Evolutionary conservation across 2,797 vertebrate species (phyloP).

Genomic region (Poecilia velifera): DNA sequence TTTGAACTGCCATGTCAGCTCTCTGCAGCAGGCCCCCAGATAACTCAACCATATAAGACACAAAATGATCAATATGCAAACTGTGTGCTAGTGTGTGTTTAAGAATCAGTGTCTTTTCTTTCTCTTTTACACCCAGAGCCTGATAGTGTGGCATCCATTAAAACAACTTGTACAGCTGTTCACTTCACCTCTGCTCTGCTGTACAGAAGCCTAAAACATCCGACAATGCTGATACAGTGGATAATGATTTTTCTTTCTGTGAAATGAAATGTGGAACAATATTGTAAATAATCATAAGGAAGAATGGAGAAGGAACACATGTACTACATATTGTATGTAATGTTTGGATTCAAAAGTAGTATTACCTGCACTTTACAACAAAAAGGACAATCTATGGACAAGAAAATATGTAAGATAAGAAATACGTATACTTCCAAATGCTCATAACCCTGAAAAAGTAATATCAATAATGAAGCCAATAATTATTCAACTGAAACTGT

Average conservation of each 20-base stretch:
- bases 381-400: slow-evolving; percentile 80
- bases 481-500: slow-evolving; percentile 72
- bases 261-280: slow-evolving; percentile 77
- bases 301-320: slow-evolving; percentile 57
- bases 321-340: slow-evolving; percentile 76
- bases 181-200: slow-evolving; percentile 31
- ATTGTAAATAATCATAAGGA: slow-evolving; percentile 72
- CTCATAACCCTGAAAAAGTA: slow-evolving; percentile 76
- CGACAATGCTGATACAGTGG: slow-evolving; percentile 69
- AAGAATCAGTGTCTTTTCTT: slow-evolving; percentile 36
- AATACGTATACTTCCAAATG: slow-evolving; percentile 78
- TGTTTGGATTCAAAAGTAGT: slow-evolving; percentile 76
- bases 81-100: slow-evolving; percentile 68
- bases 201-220: slow-evolving; percentile 70
- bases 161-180: slow-evolving; percentile 61
- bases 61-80: slow-evolving; percentile 75
- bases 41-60: slow-evolving; percentile 42
- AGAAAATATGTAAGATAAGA: slow-evolving; percentile 65
- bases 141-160: slow-evolving; percentile 62
- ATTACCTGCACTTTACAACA: slow-evolving; percentile 84
- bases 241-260: slow-evolving; percentile 78
- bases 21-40: slow-evolving; percentile 31
- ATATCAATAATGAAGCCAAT: slow-evolving; percentile 81
- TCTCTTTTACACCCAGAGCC: slow-evolving; percentile 56
- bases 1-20: slow-evolving; percentile 53